Evolutionary conservation across 2,113 vertebrate species (phyloP), one percentile per base, ranked within the genome.

Genomic region (Podarcis cretensis): DNA sequence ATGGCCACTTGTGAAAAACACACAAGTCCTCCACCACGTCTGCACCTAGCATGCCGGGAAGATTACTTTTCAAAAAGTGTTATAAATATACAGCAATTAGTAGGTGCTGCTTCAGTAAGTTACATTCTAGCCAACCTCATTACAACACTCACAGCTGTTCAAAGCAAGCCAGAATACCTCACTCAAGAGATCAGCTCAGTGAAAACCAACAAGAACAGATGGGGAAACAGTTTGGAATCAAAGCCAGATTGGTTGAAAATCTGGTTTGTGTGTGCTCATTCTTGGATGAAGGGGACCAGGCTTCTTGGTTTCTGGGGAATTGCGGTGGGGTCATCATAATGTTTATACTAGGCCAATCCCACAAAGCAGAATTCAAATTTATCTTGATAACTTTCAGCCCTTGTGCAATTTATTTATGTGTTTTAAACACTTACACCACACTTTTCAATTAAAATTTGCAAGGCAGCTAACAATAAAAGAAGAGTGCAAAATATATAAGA

Each of bases 141-240:
- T 78, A 83, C 85, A 92, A 82, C 87, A 69, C 48, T 89, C 89
- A 54, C 89, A 93, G 94, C 93, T 94, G 90, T 83, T 89, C 65
- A 74, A 2, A 87, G 90, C 78, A 89, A 68, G 93, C 57, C 88
- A 21, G 25, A 92, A 88, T 68, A 81, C 86, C 73, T 92, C 90
- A 85, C 94, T 95, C 91, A 68, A 76, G 89, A 92, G 84, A 93
- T 91, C 0, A 75, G 85, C 84, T 93, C 83, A 89, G 43, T 57
- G 83, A 93, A 87, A 92, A 89, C 90, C 9, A 84, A 80, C 86
- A 79, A 59, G 86, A 95, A 84, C 92, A 96, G 94, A 93, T 87
- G 94, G 94, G 85, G 43, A 90, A 93, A 90, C 86, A 91, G 75
- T 92, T 93, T 89, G 92, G 89, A 92, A 43, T 85, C 65, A 92